Evolutionary conservation across 2,888 invertebrate genomes (phyloP).

Genomic region (Cephus pulcher): DNA sequence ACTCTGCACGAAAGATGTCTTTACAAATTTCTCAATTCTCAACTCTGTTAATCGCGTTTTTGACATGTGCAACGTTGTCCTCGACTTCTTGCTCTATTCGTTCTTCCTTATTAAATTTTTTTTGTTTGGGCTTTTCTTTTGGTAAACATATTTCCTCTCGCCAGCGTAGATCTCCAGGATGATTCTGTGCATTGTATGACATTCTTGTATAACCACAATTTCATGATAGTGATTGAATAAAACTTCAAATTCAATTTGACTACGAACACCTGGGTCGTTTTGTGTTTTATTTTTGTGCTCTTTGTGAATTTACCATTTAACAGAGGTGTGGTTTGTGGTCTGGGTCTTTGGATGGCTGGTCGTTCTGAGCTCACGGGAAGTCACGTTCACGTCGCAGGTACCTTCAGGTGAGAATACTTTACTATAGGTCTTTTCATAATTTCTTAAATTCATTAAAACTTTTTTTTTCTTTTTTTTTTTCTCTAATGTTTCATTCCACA

Average conservation of each 20-base stretch:
- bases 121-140: constrained; percentile 29
- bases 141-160: constrained; percentile 57
- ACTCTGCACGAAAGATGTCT: constrained; percentile 19
- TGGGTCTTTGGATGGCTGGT: not conserved
- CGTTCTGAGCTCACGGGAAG: constrained; percentile 6
- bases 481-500: not conserved
- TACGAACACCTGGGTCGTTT: constrained; percentile 51
- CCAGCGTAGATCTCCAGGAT: constrained; percentile 54
- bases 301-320: constrained; percentile 15
- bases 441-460: not conserved
- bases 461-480: not conserved
- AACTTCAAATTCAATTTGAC: constrained; percentile 62
- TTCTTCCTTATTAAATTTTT: constrained; percentile 14
- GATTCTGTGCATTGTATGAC: constrained; percentile 60
- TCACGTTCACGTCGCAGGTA: constrained; percentile 22
- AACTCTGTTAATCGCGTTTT: constrained; percentile 15
- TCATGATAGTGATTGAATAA: constrained; percentile 62
- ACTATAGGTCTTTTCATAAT: not conserved
- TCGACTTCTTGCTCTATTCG: constrained; percentile 6
- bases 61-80: constrained; percentile 1
- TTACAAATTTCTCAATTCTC: constrained; percentile 11
- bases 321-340: not conserved
- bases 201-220: constrained; percentile 60
- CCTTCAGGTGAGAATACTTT: not conserved
- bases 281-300: constrained; percentile 57